These are phyloP conservation scores for Strix uralensis DNA, from an alignment of 2,113 vertebrate genomes.

Conservation along the genomic window DNA sequence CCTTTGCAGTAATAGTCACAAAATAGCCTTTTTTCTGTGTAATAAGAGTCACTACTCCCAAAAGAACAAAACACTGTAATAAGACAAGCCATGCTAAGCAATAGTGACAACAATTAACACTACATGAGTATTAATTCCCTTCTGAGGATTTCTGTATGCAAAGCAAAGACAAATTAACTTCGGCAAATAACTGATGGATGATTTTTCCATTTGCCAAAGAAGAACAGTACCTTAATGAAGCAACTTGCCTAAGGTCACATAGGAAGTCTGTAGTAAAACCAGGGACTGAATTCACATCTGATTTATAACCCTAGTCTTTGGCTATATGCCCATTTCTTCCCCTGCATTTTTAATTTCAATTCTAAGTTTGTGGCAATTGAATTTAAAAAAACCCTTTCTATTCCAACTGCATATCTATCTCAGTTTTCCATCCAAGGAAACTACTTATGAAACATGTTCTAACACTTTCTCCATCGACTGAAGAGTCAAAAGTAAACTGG, in stretches of 20 bases:
- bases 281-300: not conserved
- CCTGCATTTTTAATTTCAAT: not conserved
- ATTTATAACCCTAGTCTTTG: not conserved
- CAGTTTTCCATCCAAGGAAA: not conserved
- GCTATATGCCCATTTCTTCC: not conserved
- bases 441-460: not conserved
- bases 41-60: not conserved
- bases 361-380: not conserved
- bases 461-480: not conserved
- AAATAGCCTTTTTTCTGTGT: not conserved
- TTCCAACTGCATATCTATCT: not conserved
- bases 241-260: not conserved
- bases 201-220: not conserved
- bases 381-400: not conserved
- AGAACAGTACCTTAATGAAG: not conserved
- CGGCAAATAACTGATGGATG: not conserved
- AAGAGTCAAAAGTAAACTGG: not conserved
- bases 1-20: not conserved
- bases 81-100: accelerated
- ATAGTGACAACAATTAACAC: not conserved
- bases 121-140: not conserved
- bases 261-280: not conserved
- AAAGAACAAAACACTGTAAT: not conserved
- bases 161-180: not conserved
- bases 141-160: not conserved